A percentile compares a stretch with the other conserved stretches of the same genome.
Evolutionary conservation across 2,888 invertebrate genomes (phyloP).

Genomic region (Melieria crassipennis): DNA sequence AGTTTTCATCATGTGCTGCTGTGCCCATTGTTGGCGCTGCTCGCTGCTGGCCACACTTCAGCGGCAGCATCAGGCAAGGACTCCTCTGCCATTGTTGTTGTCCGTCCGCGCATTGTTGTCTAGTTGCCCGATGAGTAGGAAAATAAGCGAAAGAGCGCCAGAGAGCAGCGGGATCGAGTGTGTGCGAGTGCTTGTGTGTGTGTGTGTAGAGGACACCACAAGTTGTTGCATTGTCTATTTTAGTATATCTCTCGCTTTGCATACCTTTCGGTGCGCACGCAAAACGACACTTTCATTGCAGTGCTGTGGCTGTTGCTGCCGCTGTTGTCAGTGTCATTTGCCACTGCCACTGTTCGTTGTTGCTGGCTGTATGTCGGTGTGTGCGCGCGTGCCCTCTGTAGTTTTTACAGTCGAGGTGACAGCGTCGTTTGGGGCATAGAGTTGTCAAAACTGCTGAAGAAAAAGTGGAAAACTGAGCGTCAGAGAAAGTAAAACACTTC

Average conservation of each 20-base stretch:
- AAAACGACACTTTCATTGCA: neutral
- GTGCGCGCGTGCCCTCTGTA: neutral
- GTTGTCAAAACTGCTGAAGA: too few relatives aligned
- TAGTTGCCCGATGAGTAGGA: too few relatives aligned
- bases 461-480: too few relatives aligned
- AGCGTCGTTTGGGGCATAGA: neutral
- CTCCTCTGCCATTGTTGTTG: too few relatives aligned
- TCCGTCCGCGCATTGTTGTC: too few relatives aligned
- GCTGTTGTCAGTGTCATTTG: neutral
- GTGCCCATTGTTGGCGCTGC: too few relatives aligned
- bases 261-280: neutral
- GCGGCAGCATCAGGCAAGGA: too few relatives aligned
- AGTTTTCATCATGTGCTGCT: too few relatives aligned
- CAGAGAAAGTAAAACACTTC: neutral
- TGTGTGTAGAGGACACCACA: neutral
- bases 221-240: slow-evolving; percentile 4
- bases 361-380: neutral
- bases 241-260: neutral
- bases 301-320: neutral
- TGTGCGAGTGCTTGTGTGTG: neutral
- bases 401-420: neutral
- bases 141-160: too few relatives aligned
- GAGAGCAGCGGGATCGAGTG: neutral
- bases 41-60: too few relatives aligned
- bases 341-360: neutral